phyloP scores from a whole-genome alignment of 2,113 vertebrate genomes.

The Pseudois nayaur region DNA sequence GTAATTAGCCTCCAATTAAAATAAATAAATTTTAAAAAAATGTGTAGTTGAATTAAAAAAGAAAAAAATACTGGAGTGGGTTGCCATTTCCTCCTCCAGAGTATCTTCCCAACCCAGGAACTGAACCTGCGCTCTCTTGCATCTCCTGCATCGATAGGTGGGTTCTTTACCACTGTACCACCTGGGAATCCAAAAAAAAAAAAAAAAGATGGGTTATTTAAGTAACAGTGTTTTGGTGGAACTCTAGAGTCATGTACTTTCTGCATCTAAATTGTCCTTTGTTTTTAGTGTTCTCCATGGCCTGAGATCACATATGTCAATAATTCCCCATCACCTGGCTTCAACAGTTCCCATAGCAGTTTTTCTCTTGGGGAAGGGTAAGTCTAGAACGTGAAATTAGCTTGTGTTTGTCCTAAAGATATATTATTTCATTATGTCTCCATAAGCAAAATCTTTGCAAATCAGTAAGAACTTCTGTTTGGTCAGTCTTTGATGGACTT shows the following conservation, averaged over 20 bases:
- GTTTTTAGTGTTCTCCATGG: slow-evolving; percentile 94
- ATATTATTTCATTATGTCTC: slow-evolving; percentile 10
- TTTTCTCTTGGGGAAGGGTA: slow-evolving; percentile 94
- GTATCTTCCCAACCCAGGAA: background rate
- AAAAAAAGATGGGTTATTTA: background rate
- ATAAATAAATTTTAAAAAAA: too few species aligned
- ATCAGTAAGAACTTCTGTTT: background rate
- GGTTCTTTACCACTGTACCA: background rate
- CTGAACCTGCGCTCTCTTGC: background rate
- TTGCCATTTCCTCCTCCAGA: background rate
- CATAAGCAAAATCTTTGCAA: slow-evolving; percentile 9
- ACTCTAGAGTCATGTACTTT: background rate
- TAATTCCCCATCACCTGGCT: slow-evolving; percentile 92
- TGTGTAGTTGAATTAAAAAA: too few species aligned
- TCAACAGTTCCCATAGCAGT: slow-evolving; percentile 92
- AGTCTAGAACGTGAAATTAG: slow-evolving; percentile 37
- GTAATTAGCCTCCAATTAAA: too few species aligned
- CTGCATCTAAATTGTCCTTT: slow-evolving; percentile 26
- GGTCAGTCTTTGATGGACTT: background rate
- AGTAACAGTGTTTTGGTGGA: background rate
- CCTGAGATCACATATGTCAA: slow-evolving; percentile 93
- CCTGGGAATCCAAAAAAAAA: background rate
- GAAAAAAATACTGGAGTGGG: background rate
- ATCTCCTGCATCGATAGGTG: background rate
- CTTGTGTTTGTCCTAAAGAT: slow-evolving; percentile 12